phyloP scores from a whole-genome alignment of 1,140 invertebrate species.

The Drosophila fuyamai region DNA sequence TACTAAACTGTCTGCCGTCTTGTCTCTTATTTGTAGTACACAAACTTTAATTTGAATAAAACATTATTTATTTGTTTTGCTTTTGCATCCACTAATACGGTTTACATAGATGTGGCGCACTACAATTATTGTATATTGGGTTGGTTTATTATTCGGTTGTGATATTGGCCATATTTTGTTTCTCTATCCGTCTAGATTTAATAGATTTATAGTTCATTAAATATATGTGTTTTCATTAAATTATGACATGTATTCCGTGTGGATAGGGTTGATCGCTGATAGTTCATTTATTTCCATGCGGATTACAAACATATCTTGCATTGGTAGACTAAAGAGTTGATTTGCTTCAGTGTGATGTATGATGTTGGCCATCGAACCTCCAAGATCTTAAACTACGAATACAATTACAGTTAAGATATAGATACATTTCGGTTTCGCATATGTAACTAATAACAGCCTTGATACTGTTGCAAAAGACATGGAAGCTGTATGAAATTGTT shows the following conservation, averaged over 20 bases:
- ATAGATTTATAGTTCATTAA: constrained; percentile 50
- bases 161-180: constrained; percentile 71
- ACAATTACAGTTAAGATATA: constrained; percentile 47
- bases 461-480: constrained; percentile 82
- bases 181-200: constrained; percentile 52
- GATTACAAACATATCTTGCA: constrained; percentile 38
- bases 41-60: constrained; percentile 69
- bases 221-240: constrained; percentile 62
- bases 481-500: constrained; percentile 81
- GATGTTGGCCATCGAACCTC: constrained; percentile 34
- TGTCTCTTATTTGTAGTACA: constrained; percentile 20
- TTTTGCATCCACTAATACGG: constrained; percentile 60
- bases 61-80: constrained; percentile 49
- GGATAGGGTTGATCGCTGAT: constrained; percentile 25
- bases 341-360: constrained; percentile 39
- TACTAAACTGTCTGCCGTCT: constrained; percentile 23
- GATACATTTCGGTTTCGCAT: constrained; percentile 59
- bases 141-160: constrained; percentile 56
- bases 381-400: constrained; percentile 38
- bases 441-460: constrained; percentile 80
- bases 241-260: constrained; percentile 63
- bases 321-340: constrained; percentile 34
- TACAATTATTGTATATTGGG: constrained; percentile 58
- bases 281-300: constrained; percentile 16
- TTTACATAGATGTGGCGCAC: constrained; percentile 55